Base-by-base conservation (phyloP, 2,113 vertebrate species). In the Uropsilus gracilis region DNA sequence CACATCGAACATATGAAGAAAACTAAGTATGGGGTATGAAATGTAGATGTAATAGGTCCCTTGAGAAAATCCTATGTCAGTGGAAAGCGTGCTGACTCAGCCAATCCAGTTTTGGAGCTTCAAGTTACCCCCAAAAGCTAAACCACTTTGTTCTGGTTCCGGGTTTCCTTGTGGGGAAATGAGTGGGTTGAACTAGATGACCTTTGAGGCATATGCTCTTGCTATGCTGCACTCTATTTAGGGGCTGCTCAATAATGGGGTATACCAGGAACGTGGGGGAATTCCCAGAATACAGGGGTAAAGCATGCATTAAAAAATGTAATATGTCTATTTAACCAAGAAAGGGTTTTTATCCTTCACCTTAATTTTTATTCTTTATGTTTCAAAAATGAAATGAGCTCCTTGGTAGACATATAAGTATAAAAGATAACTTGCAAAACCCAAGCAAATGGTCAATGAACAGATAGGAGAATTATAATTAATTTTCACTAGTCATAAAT, bases 1-100 rank as follows among this genome's bases (percentile, higher is more conserved):
- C 68, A 37, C 71, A 78, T 68, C 88, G 55, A 50, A 68, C 64
- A 61, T n/a, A 57, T 37, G 71, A 63, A 90, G 61, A 84, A 75
- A 71, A 83, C 44, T 32, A n/a, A 83, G 22, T 71, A 48, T 87
- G 53, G 30, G 71, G 24, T 85, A 9, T 37, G 71, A 53, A 34
- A 28, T n/a, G 55, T 37, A 44, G 85, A 50, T 2, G 2, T n/a
- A 2, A 4, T 3, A 18, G 1, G 5, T n/a, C 2, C 2, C 63
- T 59, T 87, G 53, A 48, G 64, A 87, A 94, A 53, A 26, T 46
- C 66, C 32, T 34, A 1, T 9, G 86, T 50, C 1, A 55, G 34
- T 73, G 71, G 90, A 92, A 92, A 89, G n/a, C 39, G 2, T 95
- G 82, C 86, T 97, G 95, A 92, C 63, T 96, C 95, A 95, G 91